These are phyloP conservation scores for Megalopta genalis DNA, from an alignment of 1,140 invertebrate species.

Conservation along the genomic window DNA sequence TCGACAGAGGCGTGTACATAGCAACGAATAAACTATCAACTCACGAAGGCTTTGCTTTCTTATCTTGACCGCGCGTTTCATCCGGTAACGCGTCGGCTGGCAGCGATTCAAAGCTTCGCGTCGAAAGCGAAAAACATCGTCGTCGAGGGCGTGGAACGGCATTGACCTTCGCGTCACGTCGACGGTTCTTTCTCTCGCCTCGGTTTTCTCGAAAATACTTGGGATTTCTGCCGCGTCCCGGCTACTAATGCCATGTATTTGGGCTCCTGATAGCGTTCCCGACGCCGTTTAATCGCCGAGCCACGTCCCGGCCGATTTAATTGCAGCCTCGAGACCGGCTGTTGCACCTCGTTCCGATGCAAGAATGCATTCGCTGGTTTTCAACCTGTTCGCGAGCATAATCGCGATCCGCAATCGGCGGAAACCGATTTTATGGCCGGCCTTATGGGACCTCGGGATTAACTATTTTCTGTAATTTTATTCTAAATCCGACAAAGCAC, in stretches of 20 bases:
- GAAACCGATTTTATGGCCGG: too few relatives aligned
- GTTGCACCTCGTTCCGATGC: slow-evolving; percentile 24
- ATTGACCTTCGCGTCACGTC: slow-evolving; percentile 54
- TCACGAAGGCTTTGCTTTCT: not conserved
- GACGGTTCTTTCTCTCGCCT: slow-evolving; percentile 31
- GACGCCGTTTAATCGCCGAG: not conserved
- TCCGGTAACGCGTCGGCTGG: slow-evolving; percentile 15
- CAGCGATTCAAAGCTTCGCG: slow-evolving; percentile 11
- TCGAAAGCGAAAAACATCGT: slow-evolving; percentile 24
- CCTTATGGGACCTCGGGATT: too few relatives aligned
- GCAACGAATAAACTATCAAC: slow-evolving; percentile 1
- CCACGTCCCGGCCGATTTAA: slow-evolving; percentile 24
- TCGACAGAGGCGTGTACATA: slow-evolving; percentile 3
- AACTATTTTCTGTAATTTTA: too few relatives aligned
- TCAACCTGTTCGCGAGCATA: not conserved
- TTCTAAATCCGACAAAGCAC: too few relatives aligned
- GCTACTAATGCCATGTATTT: slow-evolving; percentile 32
- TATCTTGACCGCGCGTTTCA: slow-evolving; percentile 13
- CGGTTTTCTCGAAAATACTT: slow-evolving; percentile 37
- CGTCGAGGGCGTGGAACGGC: not conserved
- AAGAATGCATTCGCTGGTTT: not conserved
- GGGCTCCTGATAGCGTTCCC: slow-evolving; percentile 4
- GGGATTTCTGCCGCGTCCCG: slow-evolving; percentile 19
- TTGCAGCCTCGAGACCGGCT: slow-evolving; percentile 2
- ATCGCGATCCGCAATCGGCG: too few relatives aligned